A percentile compares a stretch with the other conserved stretches of the same genome.
phyloP scores from a whole-genome alignment of 1,140 invertebrate species.

The Drosophila mojavensis region DNA sequence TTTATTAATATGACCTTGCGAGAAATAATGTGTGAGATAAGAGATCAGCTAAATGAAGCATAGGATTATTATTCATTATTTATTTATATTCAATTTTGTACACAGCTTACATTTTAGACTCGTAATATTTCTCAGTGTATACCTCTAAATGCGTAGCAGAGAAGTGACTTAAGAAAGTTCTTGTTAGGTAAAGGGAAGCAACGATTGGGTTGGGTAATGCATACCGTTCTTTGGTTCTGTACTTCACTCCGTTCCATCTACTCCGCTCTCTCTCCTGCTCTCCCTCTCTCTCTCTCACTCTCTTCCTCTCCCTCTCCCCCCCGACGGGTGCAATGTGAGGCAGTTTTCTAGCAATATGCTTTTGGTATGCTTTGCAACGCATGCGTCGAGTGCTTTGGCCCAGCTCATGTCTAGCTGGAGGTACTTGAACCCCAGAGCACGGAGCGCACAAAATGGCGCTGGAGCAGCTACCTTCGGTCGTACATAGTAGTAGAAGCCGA shows the following conservation, averaged over 20 bases:
- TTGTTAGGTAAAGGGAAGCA: constrained; percentile 39
- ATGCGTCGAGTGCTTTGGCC: constrained; percentile 58
- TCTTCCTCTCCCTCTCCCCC: background rate
- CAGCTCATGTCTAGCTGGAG: constrained; percentile 45
- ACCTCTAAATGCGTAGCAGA: constrained; percentile 23
- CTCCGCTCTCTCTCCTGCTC: background rate
- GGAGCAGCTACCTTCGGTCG: constrained; percentile 42
- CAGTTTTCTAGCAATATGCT: constrained; percentile 43
- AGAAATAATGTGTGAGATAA: no score
- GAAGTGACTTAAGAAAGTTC: constrained; percentile 44
- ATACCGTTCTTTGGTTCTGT: constrained; percentile 2
- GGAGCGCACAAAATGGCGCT: constrained; percentile 62
- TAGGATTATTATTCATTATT: no score
- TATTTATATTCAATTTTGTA: no score
- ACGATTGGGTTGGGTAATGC: constrained; percentile 41
- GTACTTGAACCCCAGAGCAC: constrained; percentile 68
- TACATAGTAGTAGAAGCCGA: constrained; percentile 5
- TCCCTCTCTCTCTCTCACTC: background rate
- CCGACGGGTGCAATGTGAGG: constrained; percentile 42
- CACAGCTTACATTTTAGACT: no score
- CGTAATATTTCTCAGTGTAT: background rate
- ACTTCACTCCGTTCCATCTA: background rate
- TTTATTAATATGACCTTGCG: background rate
- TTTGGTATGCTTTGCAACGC: constrained; percentile 44
- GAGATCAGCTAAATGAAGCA: no score